These are phyloP conservation scores for Bufo gargarizans DNA, from an alignment of 2,113 vertebrate species.

Conservation along the genomic window DNA sequence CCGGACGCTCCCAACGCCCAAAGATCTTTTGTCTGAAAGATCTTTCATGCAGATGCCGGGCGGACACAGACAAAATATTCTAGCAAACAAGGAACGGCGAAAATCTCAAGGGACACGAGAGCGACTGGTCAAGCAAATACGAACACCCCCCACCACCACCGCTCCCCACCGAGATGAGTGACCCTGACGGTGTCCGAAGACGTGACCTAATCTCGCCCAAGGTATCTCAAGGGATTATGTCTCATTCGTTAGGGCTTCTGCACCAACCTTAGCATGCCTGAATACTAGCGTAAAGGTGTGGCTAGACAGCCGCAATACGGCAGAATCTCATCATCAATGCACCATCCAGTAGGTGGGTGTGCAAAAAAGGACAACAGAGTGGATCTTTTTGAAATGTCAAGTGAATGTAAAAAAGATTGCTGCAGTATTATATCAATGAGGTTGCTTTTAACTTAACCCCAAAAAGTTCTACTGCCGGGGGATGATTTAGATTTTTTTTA, in stretches of 20 bases:
- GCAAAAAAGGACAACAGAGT: background rate
- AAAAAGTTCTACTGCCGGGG: background rate
- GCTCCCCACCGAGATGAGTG: background rate
- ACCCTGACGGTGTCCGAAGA: background rate
- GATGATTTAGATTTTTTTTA: background rate
- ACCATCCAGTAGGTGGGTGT: background rate
- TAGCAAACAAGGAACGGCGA: background rate
- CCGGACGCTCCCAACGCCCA: constrained; percentile 6
- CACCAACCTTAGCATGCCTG: background rate
- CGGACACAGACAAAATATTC: constrained; percentile 2
- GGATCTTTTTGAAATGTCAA: background rate
- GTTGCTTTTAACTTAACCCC: background rate
- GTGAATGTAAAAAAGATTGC: background rate
- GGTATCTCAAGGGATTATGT: background rate
- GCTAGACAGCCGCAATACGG: background rate
- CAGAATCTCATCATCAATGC: background rate
- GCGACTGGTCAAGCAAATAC: constrained; percentile 1
- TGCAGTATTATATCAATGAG: background rate
- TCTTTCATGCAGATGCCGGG: constrained; percentile 11
- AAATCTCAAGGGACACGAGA: background rate
- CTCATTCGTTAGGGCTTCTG: background rate
- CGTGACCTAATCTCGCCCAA: background rate
- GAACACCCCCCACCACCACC: background rate
- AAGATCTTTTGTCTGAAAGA: constrained; percentile 27
- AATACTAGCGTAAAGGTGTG: background rate